phyloP scores from a whole-genome alignment of 2,888 invertebrate species.

The Apodemia zela region DNA sequence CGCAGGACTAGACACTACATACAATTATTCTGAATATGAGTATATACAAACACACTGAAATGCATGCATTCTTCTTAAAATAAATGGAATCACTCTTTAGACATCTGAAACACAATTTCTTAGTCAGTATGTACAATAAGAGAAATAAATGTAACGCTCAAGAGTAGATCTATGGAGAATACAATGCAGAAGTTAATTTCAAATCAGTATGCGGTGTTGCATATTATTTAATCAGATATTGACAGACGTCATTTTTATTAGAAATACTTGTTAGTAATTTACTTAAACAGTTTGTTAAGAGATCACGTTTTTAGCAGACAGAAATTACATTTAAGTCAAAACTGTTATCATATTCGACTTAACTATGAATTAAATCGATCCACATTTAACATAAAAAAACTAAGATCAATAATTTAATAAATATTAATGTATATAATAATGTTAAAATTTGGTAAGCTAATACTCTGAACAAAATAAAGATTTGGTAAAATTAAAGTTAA shows the following conservation, averaged over 20 bases:
- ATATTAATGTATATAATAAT: slow-evolving; percentile 6
- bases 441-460: slow-evolving; percentile 13
- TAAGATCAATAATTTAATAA: slow-evolving; percentile 11
- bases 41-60: slow-evolving; percentile 76
- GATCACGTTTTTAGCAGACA: slow-evolving; percentile 26
- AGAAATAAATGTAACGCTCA: slow-evolving; percentile 20
- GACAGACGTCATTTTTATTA: background rate
- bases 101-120: slow-evolving; percentile 54
- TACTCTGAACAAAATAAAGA: background rate
- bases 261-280: slow-evolving; percentile 16
- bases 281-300: slow-evolving; percentile 23
- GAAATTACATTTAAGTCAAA: slow-evolving; percentile 19
- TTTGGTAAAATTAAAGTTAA: background rate
- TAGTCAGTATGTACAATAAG: slow-evolving; percentile 66
- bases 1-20: slow-evolving; percentile 74
- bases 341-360: slow-evolving; percentile 18
- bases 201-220: slow-evolving; percentile 1
- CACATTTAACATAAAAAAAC: slow-evolving; percentile 18
- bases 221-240: slow-evolving; percentile 4
- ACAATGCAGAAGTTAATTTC: background rate
- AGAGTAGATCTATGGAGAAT: background rate
- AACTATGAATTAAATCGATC: slow-evolving; percentile 2
- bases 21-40: slow-evolving; percentile 64
- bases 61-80: slow-evolving; percentile 77
- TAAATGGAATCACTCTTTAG: slow-evolving; percentile 76